A percentile compares a stretch with the other conserved stretches of the same genome.
phyloP scores from a whole-genome alignment of 1,140 invertebrate genomes.

The Zophobas atratus region DNA sequence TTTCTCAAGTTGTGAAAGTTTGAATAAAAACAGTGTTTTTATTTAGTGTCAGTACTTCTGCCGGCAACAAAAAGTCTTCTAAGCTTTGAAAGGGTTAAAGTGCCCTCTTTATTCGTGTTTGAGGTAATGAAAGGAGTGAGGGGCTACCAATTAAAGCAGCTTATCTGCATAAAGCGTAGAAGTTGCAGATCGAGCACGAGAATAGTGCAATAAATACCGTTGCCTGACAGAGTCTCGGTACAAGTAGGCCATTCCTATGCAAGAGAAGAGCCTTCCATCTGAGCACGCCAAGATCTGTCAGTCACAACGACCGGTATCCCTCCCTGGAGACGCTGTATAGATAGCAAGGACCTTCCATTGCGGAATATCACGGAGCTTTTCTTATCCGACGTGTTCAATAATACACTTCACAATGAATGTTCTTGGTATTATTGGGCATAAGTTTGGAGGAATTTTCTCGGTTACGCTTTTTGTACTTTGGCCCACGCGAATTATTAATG shows the following conservation, averaged over 20 bases:
- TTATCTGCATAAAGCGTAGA: conserved; percentile 64
- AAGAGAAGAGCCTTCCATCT: conserved; percentile 66
- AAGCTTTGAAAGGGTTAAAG: conserved; percentile 22
- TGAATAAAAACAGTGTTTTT: conserved; percentile 27
- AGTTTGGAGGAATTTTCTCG: neutral
- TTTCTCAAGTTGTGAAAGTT: conserved; percentile 21
- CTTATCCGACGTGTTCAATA: conserved; percentile 42
- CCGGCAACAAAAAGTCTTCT: neutral
- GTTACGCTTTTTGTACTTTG: neutral
- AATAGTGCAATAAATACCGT: conserved; percentile 62
- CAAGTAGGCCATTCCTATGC: conserved; percentile 67
- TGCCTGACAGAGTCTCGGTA: conserved; percentile 60
- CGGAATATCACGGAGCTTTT: conserved; percentile 40
- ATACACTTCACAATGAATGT: conserved; percentile 35
- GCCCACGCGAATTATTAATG: neutral
- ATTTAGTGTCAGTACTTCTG: neutral
- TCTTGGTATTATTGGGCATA: conserved; percentile 4
- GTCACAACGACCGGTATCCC: conserved; percentile 60
- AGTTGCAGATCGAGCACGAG: conserved; percentile 56
- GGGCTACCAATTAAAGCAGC: conserved; percentile 61
- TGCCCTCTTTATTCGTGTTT: conserved; percentile 34
- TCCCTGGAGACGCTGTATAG: conserved; percentile 40
- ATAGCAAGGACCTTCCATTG: conserved; percentile 42
- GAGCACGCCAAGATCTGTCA: conserved; percentile 66
- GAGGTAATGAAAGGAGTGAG: conserved; percentile 41